A percentile compares a stretch with the other conserved stretches of the same genome.
Evolutionary conservation across 1,140 invertebrate genomes (phyloP).

Genomic region (Coelopa frigida): DNA sequence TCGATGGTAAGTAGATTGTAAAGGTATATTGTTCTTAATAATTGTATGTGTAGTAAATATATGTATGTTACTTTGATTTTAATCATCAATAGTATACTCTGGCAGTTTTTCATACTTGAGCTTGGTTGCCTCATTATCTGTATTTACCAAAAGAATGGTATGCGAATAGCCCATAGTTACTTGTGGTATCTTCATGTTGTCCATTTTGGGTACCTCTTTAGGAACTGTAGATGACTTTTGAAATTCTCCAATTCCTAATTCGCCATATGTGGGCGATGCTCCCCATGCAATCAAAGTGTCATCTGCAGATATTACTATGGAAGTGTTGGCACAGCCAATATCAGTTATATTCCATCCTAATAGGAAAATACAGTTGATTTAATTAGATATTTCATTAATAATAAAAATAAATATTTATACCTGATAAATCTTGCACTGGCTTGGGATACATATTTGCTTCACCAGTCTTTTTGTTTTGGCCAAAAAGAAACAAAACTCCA

Average conservation of each 20-base stretch:
- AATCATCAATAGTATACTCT: conserved; percentile 45
- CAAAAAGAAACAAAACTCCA: conserved; percentile 76
- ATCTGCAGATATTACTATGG: conserved; percentile 81
- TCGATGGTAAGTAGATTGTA: too few relatives aligned
- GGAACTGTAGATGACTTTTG: conserved; percentile 80
- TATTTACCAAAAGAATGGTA: conserved; percentile 58
- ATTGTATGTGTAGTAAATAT: too few relatives aligned
- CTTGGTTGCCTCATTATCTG: conserved; percentile 47
- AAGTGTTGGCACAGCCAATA: conserved; percentile 71
- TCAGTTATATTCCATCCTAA: conserved; percentile 77
- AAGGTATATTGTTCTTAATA: too few relatives aligned
- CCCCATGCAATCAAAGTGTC: conserved; percentile 88
- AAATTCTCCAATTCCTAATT: conserved; percentile 83
- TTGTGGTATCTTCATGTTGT: conserved; percentile 70
- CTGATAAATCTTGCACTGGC: conserved; percentile 82
- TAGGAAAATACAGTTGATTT: conserved; percentile 8
- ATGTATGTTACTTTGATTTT: conserved; percentile 9
- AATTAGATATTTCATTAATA: not conserved
- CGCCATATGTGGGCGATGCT: conserved; percentile 83
- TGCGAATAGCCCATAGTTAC: conserved; percentile 80
- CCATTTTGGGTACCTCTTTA: conserved; percentile 80
- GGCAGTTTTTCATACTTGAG: conserved; percentile 48
- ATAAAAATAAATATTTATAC: conserved; percentile 26
- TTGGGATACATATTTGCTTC: conserved; percentile 97
- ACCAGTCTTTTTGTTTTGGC: conserved; percentile 83